Conservation (phyloP, 2,113 vertebrate species). For the Orthonyx spaldingii region DNA sequence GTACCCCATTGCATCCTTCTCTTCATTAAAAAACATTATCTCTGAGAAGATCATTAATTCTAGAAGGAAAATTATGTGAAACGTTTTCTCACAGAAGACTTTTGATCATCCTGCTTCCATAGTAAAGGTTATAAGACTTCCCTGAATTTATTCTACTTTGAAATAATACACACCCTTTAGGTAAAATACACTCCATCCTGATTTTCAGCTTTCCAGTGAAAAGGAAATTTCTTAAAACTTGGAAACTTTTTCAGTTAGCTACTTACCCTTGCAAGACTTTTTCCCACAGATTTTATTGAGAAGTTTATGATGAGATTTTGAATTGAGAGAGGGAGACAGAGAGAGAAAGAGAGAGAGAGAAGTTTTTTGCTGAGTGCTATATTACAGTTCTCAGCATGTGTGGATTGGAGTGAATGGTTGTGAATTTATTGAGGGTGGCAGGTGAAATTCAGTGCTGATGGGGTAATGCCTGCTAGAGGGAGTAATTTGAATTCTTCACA, state of each 20-base stretch:
- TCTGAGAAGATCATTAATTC: neutral
- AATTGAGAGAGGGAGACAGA: neutral
- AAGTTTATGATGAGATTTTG: neutral
- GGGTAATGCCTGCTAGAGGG: neutral
- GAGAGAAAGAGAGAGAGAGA: neutral
- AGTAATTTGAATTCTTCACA: neutral
- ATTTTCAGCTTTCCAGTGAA: neutral
- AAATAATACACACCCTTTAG: neutral
- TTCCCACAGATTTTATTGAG: neutral
- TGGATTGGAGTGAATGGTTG: neutral
- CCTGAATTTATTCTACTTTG: neutral
- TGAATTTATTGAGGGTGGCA: slow-evolving; percentile 15
- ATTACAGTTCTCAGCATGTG: neutral
- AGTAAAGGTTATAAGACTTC: neutral
- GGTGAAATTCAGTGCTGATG: slow-evolving; percentile 8
- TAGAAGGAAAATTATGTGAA: neutral
- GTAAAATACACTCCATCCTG: neutral
- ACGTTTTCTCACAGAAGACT: neutral
- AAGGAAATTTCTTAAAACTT: neutral
- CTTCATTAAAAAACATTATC: neutral
- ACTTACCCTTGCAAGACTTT: neutral
- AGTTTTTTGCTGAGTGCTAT: neutral
- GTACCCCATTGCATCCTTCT: neutral
- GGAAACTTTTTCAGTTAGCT: neutral
- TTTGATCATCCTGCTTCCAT: neutral